Base-by-base conservation (phyloP, 2,888 invertebrate genomes). In the Sarcophaga rosellei region DNA sequence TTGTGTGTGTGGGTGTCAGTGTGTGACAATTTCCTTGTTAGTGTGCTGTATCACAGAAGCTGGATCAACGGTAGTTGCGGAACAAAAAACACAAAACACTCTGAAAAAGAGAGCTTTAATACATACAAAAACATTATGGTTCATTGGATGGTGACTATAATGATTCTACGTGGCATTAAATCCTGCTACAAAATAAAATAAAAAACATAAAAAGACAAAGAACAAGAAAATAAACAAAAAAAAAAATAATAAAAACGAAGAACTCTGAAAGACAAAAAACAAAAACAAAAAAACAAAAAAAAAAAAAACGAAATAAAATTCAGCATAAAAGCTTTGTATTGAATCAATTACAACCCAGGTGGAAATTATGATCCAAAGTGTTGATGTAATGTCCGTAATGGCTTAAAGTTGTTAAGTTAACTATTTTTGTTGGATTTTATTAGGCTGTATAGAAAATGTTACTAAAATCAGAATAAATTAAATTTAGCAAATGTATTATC, bases 61-160 rank as follows among this genome's bases (percentile, higher is more conserved):
- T 15, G 53, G 53, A 53, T 53, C 53, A 17, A 17, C 12, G 17
- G 53, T 17, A 53, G 47, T 57, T 8, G n/a, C 0, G 47, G 63
- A 62, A 73, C 68, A 53, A 68, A 62, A 53, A 53, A 4, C 1
- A 53, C 2, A 57, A 21, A 47, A 62, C 15, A 59, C 20, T 21
- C n/a, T 61, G 25, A 21, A 68, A n/a, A n/a, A 35, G n/a, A 17
- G n/a, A 20, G 47, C 5, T 44, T 20, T 65, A 47, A 70, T 61
- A 65, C 72, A 76, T 77, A 69, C 68, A 74, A 66, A 23, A 66
- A 66, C 61, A 80, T 85, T 74, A 81, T 85, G 81, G 73, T 85
- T 77, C 85, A 85, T 47, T 85, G 74, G 81, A 85, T 85, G 74
- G 81, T 85, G 69, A 81, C 85, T 81, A 81, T 85, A 81, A 85